Evolutionary conservation across 2,888 invertebrate species (phyloP).

Genomic region (Agonopterix heracliana): DNA sequence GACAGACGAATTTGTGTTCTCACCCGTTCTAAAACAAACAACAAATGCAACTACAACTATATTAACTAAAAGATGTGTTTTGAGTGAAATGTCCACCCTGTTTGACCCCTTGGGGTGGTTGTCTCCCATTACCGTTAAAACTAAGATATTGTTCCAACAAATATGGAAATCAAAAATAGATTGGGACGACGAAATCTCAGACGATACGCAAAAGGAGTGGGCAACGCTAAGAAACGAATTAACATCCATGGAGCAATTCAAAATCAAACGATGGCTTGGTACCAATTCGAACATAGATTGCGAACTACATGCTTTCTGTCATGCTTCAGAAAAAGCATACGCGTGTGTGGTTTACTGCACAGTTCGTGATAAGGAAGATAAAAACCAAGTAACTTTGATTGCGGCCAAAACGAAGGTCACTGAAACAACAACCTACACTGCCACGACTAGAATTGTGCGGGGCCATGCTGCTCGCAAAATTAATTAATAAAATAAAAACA

Average conservation of each 20-base stretch:
- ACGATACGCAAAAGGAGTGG: slow-evolving; percentile 13
- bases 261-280: slow-evolving; percentile 2
- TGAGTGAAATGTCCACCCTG: not conserved
- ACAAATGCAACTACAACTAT: too few species aligned
- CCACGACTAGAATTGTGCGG: slow-evolving; percentile 6
- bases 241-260: not conserved
- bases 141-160: slow-evolving; percentile 19
- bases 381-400: not conserved
- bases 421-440: slow-evolving; percentile 1
- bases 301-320: slow-evolving; percentile 3
- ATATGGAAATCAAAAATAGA: slow-evolving; percentile 10
- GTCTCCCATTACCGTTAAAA: slow-evolving; percentile 13
- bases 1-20: not conserved
- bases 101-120: slow-evolving; percentile 20
- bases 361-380: not conserved
- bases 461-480: too few species aligned
- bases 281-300: not conserved
- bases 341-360: slow-evolving; percentile 2
- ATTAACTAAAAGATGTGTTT: not conserved
- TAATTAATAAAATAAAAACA: too few species aligned
- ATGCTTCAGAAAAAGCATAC: slow-evolving; percentile 3
- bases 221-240: slow-evolving; percentile 2
- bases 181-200: slow-evolving; percentile 15
- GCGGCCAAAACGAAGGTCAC: slow-evolving; percentile 6
- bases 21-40: not conserved